Base-by-base conservation (phyloP, 2,888 invertebrate species). In the Taphrorychus bicolor region DNA sequence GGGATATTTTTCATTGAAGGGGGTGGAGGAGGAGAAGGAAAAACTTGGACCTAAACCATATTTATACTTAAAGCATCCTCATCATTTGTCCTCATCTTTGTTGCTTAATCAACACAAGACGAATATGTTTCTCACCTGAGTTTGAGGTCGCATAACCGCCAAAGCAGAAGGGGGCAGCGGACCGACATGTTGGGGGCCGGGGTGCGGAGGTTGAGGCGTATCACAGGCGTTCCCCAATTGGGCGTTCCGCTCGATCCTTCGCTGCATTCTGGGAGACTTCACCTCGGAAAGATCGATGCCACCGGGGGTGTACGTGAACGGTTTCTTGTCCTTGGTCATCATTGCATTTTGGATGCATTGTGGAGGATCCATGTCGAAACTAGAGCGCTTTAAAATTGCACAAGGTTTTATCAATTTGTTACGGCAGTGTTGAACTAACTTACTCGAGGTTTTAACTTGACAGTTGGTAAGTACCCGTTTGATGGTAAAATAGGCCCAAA, bases 301-400 rank as follows among this genome's bases (percentile, higher is more conserved):
- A 16, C 96, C 95, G 1, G 96, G 96, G 16, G 95, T 95, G 82
- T 97, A 97, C n/a, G 96, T 96, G 81, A 97, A 97, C 9, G 96
- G 96, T 79, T 96, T 96, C 83, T 96, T 97, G 83, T 96, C 96
- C 83, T 95, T 95, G 76, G 93, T 94, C 91, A 95, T 91, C 94
- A 95, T 95, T 24, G 95, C 95, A 82, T 94, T 94, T 81, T 95
- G 94, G 64, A 96, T 92, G 75, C 94, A 94, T 71, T 92, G 90
- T 70, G 96, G 96, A 48, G 94, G 94, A 79, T 93, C 93, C 79
- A 79, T 79, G 68, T 32, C 76, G 22, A 22, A 17, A 48, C 18
- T 22, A 19, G 51, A 51, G 7, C 5, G n/a, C 19, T 51, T 9
- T 9, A 21, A 51, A 51, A 11, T 9, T 19, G 7, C 5, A 18